These are phyloP conservation scores for Antechinus stuartii DNA, from an alignment of 2,113 vertebrate genomes.

Conservation along the genomic window DNA sequence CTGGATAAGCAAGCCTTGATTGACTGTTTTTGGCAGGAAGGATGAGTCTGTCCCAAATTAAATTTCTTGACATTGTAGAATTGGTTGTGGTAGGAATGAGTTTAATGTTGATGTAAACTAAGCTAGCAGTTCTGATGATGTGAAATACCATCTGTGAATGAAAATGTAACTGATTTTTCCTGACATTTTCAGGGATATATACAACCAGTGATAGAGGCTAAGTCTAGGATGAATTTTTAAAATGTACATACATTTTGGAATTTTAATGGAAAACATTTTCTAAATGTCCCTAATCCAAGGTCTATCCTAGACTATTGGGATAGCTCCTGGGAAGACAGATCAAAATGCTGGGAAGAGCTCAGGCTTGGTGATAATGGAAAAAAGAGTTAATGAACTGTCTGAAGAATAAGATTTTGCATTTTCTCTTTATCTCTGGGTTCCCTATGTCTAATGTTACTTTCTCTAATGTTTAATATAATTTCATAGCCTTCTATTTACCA, in stretches of 20 bases:
- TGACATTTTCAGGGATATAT: not conserved
- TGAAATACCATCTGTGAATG: not conserved
- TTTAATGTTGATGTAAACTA: conserved; percentile 3
- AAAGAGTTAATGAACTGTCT: not conserved
- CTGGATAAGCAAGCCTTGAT: not conserved
- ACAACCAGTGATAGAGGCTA: not conserved
- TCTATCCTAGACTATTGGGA: not conserved
- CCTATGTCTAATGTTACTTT: not conserved
- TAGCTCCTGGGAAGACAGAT: not conserved
- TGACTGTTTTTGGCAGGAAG: not conserved
- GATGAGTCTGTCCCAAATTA: not conserved
- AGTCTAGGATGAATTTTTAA: not conserved
- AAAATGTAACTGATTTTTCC: conserved; percentile 1
- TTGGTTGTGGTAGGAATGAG: not conserved
- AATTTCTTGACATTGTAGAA: not conserved
- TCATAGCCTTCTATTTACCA: not conserved
- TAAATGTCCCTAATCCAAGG: not conserved
- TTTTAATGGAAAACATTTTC: not conserved
- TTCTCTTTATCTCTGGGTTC: not conserved
- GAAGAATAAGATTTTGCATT: not conserved
- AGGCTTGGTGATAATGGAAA: not conserved
- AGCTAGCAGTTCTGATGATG: not conserved
- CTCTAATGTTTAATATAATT: not conserved
- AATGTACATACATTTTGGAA: not conserved
- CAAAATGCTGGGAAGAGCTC: not conserved